Evolutionary conservation across 2,797 vertebrate species (phyloP).

Genomic region (Parotocinclus haroldoi): DNA sequence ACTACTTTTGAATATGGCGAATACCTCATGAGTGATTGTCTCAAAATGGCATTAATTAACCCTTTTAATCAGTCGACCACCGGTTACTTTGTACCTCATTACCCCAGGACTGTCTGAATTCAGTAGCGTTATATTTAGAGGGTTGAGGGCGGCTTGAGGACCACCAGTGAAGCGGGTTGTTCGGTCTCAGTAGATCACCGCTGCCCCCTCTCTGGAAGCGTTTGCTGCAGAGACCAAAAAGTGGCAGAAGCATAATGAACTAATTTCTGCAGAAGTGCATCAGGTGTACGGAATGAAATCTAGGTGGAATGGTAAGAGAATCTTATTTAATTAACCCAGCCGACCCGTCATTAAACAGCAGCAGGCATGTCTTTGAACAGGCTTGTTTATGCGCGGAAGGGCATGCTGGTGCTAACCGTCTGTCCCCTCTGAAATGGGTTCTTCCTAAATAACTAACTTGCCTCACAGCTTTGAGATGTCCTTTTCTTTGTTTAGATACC

Average conservation of each 20-base stretch:
- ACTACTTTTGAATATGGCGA: too few relatives aligned
- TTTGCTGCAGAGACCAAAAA: constrained; percentile 38
- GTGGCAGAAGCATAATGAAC: constrained; percentile 43
- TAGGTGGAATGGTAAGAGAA: constrained; percentile 38
- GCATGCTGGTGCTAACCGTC: too few relatives aligned
- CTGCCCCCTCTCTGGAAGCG: constrained; percentile 17
- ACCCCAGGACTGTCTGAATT: too few relatives aligned
- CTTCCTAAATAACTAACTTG: too few relatives aligned
- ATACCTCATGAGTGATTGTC: too few relatives aligned
- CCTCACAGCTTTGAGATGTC: too few relatives aligned
- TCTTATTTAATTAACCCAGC: constrained; percentile 49
- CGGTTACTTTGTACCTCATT: too few relatives aligned
- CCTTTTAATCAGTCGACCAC: too few relatives aligned
- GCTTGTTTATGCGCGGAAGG: too few relatives aligned
- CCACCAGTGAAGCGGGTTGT: constrained; percentile 23
- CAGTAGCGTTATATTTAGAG: neutral
- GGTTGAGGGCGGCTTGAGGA: constrained; percentile 17
- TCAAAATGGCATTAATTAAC: too few relatives aligned
- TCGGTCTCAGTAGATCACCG: constrained; percentile 14
- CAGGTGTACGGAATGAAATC: constrained; percentile 43
- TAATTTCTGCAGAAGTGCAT: constrained; percentile 36
- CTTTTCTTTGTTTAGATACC: too few relatives aligned
- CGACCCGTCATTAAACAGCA: constrained; percentile 41
- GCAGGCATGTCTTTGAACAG: constrained; percentile 4
- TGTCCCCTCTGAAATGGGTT: too few relatives aligned